Evolutionary conservation across 2,113 vertebrate genomes (phyloP), one percentile per base, ranked within the genome.

Genomic region (Anguilla japonica): DNA sequence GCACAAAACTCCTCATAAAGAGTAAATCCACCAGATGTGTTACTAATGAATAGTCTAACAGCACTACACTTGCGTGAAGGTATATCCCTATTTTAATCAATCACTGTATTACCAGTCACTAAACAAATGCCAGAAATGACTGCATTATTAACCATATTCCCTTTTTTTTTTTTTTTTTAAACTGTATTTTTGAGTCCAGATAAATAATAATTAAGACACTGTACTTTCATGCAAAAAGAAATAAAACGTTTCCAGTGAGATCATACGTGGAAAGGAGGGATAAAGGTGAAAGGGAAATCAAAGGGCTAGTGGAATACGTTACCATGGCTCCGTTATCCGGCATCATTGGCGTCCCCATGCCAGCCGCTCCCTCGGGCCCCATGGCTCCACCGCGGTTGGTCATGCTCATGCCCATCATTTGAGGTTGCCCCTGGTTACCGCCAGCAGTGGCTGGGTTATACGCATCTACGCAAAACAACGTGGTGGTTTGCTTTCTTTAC

Each of bases 251-350:
- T n/a, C 29, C 79, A 43, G 50, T 67, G 26, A 63, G 39, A 81
- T 75, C 60, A 89, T 18, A 34, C 34, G 34, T 57, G 16, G 26
- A 71, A 0, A 71, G 22, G 26, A 22, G 34, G 46, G 81, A 50
- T 41, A 56, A 81, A 22, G 53, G 92, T 89, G 89, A 89, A 85
- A 87, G 20, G 11, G 9, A 13, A 85, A 5, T 40, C 18, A 22
- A n/a, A 53, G 75, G 29, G 81, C 67, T 40, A 2, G 29, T 57
- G 75, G 91, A 93, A 97, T 98, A 98, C 97, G 2, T 99, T 99
- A 99, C 98, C 98, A 97, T 98, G 90, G 97, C 93, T 97, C 97
- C 97, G 93, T 99, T 98, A 96, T 99, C 98, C 92, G 97, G 96
- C 95, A 97, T 97, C 96, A 99, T 92, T 91, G 96, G 93, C 88